Evolutionary conservation across 2,797 vertebrate genomes (phyloP).

Genomic region (Liasis olivaceus): DNA sequence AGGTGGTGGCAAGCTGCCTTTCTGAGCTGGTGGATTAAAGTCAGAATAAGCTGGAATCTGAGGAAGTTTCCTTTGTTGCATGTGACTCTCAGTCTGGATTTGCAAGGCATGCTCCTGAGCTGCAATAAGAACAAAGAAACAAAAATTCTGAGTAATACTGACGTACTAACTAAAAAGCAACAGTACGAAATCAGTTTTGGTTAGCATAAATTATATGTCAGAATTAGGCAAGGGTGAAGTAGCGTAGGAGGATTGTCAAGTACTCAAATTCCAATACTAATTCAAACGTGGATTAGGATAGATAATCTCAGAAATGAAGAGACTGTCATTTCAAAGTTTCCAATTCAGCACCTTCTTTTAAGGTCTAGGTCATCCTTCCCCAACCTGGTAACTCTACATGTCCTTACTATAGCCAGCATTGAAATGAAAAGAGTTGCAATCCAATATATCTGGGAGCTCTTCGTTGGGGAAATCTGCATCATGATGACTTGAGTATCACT

Average conservation of each 20-base stretch:
- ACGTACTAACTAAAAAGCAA: rapidly evolving
- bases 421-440: neutral
- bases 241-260: neutral
- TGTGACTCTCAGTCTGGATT: rapidly evolving
- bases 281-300: neutral
- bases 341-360: neutral
- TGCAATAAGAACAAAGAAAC: conserved; percentile 25
- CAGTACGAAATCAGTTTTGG: neutral
- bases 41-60: rapidly evolving
- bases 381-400: neutral
- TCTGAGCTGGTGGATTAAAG: neutral
- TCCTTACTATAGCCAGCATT: neutral
- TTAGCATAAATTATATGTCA: neutral
- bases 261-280: neutral
- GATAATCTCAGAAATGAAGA: neutral
- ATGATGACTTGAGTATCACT: neutral
- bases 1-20: neutral
- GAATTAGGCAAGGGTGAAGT: neutral
- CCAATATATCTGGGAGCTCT: neutral
- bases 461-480: neutral
- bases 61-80: conserved; percentile 9
- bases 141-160: neutral
- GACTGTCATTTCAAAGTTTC: neutral
- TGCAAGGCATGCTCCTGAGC: neutral
- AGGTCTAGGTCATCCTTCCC: neutral